Percentiles rank a stretch among this genome's conserved stretches.
Conservation (phyloP, 2,797 vertebrate species). For the Darevskia mixta region DNA sequence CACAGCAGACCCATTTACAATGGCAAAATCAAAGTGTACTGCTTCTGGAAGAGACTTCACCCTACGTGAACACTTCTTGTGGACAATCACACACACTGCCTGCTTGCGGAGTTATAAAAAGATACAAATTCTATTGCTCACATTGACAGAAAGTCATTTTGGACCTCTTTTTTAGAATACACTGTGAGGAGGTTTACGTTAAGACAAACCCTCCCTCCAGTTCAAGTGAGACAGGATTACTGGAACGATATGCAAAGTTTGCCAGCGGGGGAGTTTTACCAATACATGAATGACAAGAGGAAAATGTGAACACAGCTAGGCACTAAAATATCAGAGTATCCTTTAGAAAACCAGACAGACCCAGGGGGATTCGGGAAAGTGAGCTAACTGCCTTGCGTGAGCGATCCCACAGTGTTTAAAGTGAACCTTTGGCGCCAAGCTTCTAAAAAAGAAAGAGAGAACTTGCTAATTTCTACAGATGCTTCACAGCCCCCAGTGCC, state of each 20-base stretch:
- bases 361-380: slow-evolving; percentile 36
- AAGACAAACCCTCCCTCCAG: slow-evolving; percentile 74
- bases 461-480: slow-evolving; percentile 36
- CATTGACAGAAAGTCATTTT: slow-evolving; percentile 72
- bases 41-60: slow-evolving; percentile 72
- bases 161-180: slow-evolving; percentile 75
- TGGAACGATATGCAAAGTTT: slow-evolving; percentile 75
- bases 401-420: slow-evolving; percentile 49
- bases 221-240: slow-evolving; percentile 83
- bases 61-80: slow-evolving; percentile 49
- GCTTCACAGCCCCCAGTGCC: slow-evolving; percentile 68
- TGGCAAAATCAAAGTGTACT: slow-evolving; percentile 80
- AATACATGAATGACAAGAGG: slow-evolving; percentile 66
- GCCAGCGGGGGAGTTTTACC: slow-evolving; percentile 76
- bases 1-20: slow-evolving; percentile 86
- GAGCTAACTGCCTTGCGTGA: slow-evolving; percentile 49
- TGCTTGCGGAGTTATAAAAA: slow-evolving; percentile 58
- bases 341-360: slow-evolving; percentile 63
- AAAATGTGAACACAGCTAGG: slow-evolving; percentile 65
- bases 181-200: slow-evolving; percentile 72
- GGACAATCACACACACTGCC: slow-evolving; percentile 45
- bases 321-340: slow-evolving; percentile 61
- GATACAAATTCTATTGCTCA: slow-evolving; percentile 62
- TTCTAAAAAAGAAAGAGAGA: slow-evolving; percentile 19
- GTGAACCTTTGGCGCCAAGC: slow-evolving; percentile 68